Evolutionary conservation across 1,140 invertebrate genomes (phyloP).

Genomic region (Penaeus japonicus): DNA sequence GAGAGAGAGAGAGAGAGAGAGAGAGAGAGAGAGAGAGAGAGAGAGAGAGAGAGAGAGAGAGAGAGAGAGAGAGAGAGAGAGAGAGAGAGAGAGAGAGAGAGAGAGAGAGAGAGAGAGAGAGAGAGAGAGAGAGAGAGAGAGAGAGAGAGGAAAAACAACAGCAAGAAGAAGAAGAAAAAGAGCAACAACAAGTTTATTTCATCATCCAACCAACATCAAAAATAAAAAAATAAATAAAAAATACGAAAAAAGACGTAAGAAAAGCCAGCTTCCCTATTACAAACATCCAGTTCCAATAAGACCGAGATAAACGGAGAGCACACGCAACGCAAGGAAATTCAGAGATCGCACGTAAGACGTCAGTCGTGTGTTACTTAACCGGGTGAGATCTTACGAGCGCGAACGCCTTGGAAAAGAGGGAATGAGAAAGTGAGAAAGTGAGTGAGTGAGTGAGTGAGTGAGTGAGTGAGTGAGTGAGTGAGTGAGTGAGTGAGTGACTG

Average conservation of each 20-base stretch:
- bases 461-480: slow-evolving; percentile 3
- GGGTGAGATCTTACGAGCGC: too few relatives aligned
- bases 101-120: too few relatives aligned
- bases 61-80: background rate
- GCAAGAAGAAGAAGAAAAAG: background rate
- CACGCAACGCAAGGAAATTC: background rate
- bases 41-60: background rate
- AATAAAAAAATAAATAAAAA: too few relatives aligned
- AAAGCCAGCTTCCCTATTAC: too few relatives aligned
- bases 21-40: background rate
- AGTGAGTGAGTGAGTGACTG: slow-evolving; percentile 14
- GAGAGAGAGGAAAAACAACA: background rate
- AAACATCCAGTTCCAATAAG: too few relatives aligned
- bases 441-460: background rate
- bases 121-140: too few relatives aligned
- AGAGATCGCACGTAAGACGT: too few relatives aligned
- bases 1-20: background rate
- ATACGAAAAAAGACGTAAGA: too few relatives aligned
- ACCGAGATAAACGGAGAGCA: background rate
- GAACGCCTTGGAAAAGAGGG: background rate
- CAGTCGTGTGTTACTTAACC: too few relatives aligned
- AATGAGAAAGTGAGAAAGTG: background rate
- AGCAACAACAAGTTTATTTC: background rate
- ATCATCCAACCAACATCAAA: background rate
- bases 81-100: background rate